Base-by-base conservation (phyloP, 1,140 invertebrate genomes). In the Oryctes rhinoceros region DNA sequence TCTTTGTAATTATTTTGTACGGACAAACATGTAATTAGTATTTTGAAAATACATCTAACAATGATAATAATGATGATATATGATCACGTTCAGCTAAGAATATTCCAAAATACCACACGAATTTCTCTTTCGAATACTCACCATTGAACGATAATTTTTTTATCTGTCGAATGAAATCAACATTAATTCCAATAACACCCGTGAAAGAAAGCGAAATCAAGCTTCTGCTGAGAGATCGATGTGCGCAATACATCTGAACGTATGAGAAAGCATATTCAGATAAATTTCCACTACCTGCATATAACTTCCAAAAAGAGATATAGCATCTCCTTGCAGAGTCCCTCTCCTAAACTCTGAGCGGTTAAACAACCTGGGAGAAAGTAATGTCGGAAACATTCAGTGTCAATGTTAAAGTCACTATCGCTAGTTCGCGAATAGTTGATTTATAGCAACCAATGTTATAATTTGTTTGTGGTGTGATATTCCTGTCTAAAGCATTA, bases 371-470 rank as follows among this genome's bases (percentile, higher is more conserved):
- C 18, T 24, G 20, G 13, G 65, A 71, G 65, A 71, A 71, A 71
- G 65, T 71, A 35, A 71, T 71, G 65, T 71, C 65, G 65, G 35
- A 20, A 71, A 71, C 13, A 35, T 20, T 35, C 65, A 71, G 20
- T 71, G 65, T 71, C 65, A 71, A 71, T 71, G 65, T 35, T 71
- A 71, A 71, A 71, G 35, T 71, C 65, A 35, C 18, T 71, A 71
- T 15, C 9, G 18, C 9, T 24, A 37, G 20, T 24, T 4, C 18
- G 15, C 65, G 24, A 35, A 71, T 71, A 71, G 24, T 35, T 37
- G 11, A 35, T 7, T 71, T 11, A 24, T 24, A 37, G 10, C 24
- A 35, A 71, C 24, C 65, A 71, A 35, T 71, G 35, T 71, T 24
- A 24, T 35, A 71, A 24, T 62, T 15, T 62, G 53, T 62, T 62